Evolutionary conservation across 2,888 invertebrate genomes (phyloP).

Genomic region (Parascotia fuliginaria): DNA sequence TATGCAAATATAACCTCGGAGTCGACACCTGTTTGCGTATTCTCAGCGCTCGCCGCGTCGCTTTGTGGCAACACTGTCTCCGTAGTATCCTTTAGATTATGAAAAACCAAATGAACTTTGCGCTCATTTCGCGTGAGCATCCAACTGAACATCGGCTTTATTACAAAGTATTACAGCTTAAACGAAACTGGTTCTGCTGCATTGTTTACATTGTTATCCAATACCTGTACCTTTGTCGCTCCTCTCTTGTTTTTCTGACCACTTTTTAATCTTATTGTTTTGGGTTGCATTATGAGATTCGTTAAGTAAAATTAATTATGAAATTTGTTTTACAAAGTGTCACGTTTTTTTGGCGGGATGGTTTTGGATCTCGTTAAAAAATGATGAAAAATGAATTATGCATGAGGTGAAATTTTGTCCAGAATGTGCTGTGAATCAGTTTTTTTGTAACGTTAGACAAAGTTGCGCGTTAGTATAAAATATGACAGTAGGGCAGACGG

Average conservation of each 20-base stretch:
- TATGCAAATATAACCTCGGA: slow-evolving; percentile 85
- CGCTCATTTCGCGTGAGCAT: slow-evolving; percentile 39
- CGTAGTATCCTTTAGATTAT: slow-evolving; percentile 73
- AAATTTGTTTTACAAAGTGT: slow-evolving; percentile 37
- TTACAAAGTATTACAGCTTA: slow-evolving; percentile 27
- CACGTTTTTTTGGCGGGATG: slow-evolving; percentile 30
- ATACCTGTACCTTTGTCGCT: slow-evolving; percentile 42
- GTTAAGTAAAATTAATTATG: slow-evolving; percentile 50
- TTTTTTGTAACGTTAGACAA: slow-evolving; percentile 23
- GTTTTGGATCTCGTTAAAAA: slow-evolving; percentile 16
- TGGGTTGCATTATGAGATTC: slow-evolving; percentile 47
- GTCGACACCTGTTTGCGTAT: slow-evolving; percentile 86
- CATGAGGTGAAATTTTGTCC: neutral
- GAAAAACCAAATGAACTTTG: slow-evolving; percentile 55
- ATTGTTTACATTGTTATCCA: slow-evolving; percentile 32
- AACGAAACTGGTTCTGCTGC: slow-evolving; percentile 11
- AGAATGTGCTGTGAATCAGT: slow-evolving; percentile 1
- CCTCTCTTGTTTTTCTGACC: slow-evolving; percentile 49
- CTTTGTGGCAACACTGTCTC: slow-evolving; percentile 78
- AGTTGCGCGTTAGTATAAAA: slow-evolving; percentile 41
- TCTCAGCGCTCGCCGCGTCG: slow-evolving; percentile 75
- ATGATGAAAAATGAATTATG: neutral
- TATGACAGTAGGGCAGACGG: slow-evolving; percentile 38
- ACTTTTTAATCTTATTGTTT: slow-evolving; percentile 51
- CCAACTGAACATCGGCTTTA: slow-evolving; percentile 44